Evolutionary conservation across 2,888 invertebrate genomes (phyloP), one percentile per base, ranked within the genome.

Genomic region (Auanema freiburgensis): DNA sequence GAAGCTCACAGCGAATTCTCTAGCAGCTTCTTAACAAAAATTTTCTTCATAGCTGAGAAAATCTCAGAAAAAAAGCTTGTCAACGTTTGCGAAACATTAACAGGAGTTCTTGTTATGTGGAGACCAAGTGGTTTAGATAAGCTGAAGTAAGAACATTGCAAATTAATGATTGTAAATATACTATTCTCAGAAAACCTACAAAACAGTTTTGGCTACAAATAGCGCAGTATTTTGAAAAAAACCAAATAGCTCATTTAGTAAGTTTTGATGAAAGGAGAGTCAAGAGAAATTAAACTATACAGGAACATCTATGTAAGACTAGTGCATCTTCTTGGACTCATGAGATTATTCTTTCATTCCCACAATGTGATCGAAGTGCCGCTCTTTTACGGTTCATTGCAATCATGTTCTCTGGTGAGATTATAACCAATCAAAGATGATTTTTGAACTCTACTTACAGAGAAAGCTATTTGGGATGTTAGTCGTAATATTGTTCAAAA

Each of bases 171-270:
- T 21, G 10, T 5, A 46, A 25, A 52, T n/a, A 11, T 11, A 4
- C 2, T 40, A 18, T 25, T 21, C 24, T 25, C 21, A 57, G 57
- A n/a, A 43, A 49, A 25, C 11, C 50, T 6, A 18, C 57, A 4
- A 57, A 57, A 25, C 46, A 46, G 46, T 57, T 57, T 57, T 57
- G 57, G 57, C 21, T 41, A 12, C 49, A 57, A 57, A 46, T 57
- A 10, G 44, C 40, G 21, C 23, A 46, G 18, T 57, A 43, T 46
- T 44, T 57, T 12, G 49, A 49, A 23, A 23, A 6, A 1, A 23
- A 46, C 10, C 3, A 21, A 5, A 46, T 46, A 3, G 16, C 21
- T 46, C 4, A 46, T 10, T 46, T 21, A 10, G 46, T 46, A 46
- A 46, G 46, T 46, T 46, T 46, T 10, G 46, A 43, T 43, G 46